phyloP scores from a whole-genome alignment of 2,888 invertebrate species.

The Byasa hedistus region DNA sequence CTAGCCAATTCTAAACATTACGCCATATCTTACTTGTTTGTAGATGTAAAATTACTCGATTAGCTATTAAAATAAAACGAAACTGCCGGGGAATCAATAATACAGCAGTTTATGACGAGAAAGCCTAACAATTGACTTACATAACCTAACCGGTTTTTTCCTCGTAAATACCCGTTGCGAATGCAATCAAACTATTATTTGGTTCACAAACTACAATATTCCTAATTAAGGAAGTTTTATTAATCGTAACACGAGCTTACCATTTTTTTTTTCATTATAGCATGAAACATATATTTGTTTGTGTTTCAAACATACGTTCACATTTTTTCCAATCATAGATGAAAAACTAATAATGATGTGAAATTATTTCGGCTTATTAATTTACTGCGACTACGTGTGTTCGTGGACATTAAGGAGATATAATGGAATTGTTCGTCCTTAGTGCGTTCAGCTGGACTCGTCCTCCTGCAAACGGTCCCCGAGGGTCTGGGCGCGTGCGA shows the following conservation, averaged over 20 bases:
- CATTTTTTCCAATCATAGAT: no score
- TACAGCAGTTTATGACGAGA: neutral
- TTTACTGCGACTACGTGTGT: no score
- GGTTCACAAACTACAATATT: neutral
- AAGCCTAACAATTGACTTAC: conserved; percentile 8
- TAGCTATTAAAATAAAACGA: neutral
- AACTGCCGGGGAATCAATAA: neutral
- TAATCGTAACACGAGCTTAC: neutral
- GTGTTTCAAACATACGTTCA: no score
- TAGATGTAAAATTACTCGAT: neutral
- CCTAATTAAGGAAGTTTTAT: no score
- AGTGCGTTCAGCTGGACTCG: conserved; percentile 94
- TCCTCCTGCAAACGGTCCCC: conserved; percentile 95
- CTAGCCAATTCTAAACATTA: neutral
- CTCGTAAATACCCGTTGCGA: neutral
- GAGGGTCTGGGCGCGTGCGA: conserved; percentile 88
- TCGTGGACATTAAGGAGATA: neutral
- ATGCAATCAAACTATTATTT: conserved; percentile 1
- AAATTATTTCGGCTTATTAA: no score
- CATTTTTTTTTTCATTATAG: no score
- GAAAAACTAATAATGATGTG: no score
- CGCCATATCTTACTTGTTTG: neutral
- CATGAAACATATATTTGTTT: no score
- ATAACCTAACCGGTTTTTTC: neutral
- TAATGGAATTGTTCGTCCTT: conserved; percentile 31